A percentile compares a stretch with the other conserved stretches of the same genome.
These are phyloP conservation scores for Eumaeus atala DNA, from an alignment of 1,140 invertebrate species.

Conservation along the genomic window DNA sequence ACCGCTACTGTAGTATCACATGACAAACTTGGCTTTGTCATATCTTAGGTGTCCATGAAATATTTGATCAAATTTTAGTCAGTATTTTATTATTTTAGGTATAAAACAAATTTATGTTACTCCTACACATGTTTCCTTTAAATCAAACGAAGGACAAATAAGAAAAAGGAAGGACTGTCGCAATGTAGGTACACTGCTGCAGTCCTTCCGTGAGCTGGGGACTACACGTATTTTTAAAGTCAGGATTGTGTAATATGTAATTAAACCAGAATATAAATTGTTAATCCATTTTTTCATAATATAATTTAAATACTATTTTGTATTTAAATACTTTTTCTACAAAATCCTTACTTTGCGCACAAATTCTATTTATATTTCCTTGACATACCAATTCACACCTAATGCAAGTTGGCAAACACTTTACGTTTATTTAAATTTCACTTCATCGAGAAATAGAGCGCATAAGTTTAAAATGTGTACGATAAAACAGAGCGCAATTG, in stretches of 20 bases:
- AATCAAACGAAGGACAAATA: no score
- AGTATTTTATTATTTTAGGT: no score
- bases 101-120: neutral
- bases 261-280: no score
- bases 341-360: neutral
- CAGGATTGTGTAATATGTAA: no score
- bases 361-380: neutral
- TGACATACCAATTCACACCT: neutral
- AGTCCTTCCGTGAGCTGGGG: no score
- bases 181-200: no score
- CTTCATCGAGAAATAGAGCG: constrained; percentile 2
- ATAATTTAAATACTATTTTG: no score
- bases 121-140: no score
- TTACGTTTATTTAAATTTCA: neutral
- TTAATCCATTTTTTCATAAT: no score
- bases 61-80: neutral
- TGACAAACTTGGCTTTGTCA: neutral
- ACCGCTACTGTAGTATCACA: neutral
- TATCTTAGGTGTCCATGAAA: neutral
- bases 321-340: no score
- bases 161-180: no score
- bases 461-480: constrained; percentile 1
- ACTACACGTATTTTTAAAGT: no score
- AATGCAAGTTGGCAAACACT: neutral
- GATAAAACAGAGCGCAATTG: constrained; percentile 10